phyloP scores from a whole-genome alignment of 2,113 vertebrate species.

The Sitta europaea region DNA sequence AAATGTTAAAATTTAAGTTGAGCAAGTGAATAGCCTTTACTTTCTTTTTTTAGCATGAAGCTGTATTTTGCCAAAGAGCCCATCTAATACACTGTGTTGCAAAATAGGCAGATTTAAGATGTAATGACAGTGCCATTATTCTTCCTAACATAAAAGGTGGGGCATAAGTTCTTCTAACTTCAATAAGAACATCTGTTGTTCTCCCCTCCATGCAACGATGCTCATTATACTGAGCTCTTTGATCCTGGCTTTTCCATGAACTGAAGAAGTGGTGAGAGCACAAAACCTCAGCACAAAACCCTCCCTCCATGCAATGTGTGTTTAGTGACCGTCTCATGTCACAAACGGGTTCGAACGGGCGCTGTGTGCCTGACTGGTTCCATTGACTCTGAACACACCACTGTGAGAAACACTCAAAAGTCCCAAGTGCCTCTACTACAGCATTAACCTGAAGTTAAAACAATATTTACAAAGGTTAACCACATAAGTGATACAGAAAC shows the following conservation, averaged over 20 bases:
- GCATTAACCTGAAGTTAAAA: background rate
- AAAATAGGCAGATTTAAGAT: background rate
- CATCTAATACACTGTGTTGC: background rate
- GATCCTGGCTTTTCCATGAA: background rate
- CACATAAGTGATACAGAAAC: background rate
- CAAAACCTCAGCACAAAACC: background rate
- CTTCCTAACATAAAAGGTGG: background rate
- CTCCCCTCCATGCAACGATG: rapidly evolving
- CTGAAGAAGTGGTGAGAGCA: background rate
- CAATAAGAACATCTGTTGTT: background rate
- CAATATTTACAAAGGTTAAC: background rate
- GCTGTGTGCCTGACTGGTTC: rapidly evolving
- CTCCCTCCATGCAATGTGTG: rapidly evolving
- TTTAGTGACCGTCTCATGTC: background rate
- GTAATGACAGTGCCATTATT: background rate
- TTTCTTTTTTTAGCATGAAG: background rate
- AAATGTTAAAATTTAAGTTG: background rate
- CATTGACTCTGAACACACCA: background rate
- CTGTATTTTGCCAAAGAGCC: background rate
- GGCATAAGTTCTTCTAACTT: background rate
- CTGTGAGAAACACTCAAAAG: background rate
- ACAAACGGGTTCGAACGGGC: rapidly evolving
- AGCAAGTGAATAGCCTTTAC: background rate
- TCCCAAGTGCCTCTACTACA: background rate
- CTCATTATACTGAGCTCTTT: background rate